phyloP scores from a whole-genome alignment of 2,888 invertebrate species.

The Agrotis exclamationis region DNA sequence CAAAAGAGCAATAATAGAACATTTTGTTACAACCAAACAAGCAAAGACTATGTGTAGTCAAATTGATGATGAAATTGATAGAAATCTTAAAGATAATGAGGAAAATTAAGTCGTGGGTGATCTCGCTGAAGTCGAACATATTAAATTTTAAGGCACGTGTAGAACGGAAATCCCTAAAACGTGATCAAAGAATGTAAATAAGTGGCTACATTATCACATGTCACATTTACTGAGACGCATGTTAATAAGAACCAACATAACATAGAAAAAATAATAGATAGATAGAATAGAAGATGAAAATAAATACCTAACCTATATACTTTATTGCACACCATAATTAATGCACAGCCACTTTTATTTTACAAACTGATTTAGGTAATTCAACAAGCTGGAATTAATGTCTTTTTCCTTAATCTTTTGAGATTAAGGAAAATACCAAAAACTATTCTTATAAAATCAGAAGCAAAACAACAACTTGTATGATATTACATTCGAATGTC shows the following conservation, averaged over 20 bases:
- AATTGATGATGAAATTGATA: background rate
- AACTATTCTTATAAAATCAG: background rate
- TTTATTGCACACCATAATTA: too few species aligned
- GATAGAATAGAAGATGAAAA: too few species aligned
- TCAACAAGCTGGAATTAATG: background rate
- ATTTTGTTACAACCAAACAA: too few species aligned
- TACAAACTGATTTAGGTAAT: background rate
- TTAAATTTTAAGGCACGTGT: too few species aligned
- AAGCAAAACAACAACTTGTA: background rate
- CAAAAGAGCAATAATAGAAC: background rate
- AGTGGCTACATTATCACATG: background rate
- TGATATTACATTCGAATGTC: slow-evolving; percentile 12
- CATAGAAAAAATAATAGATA: too few species aligned
- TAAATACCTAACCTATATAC: too few species aligned
- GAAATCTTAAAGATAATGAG: background rate
- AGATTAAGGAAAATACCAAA: background rate
- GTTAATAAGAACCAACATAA: slow-evolving; percentile 3
- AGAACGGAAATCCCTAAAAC: background rate
- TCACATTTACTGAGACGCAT: slow-evolving; percentile 9
- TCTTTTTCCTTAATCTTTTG: too few species aligned
- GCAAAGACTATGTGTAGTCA: too few species aligned
- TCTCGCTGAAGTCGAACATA: too few species aligned
- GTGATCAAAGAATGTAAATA: background rate
- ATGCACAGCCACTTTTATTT: too few species aligned
- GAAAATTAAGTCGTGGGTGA: background rate